phyloP scores from a whole-genome alignment of 2,888 invertebrate genomes.

The Ochropleura plecta region DNA sequence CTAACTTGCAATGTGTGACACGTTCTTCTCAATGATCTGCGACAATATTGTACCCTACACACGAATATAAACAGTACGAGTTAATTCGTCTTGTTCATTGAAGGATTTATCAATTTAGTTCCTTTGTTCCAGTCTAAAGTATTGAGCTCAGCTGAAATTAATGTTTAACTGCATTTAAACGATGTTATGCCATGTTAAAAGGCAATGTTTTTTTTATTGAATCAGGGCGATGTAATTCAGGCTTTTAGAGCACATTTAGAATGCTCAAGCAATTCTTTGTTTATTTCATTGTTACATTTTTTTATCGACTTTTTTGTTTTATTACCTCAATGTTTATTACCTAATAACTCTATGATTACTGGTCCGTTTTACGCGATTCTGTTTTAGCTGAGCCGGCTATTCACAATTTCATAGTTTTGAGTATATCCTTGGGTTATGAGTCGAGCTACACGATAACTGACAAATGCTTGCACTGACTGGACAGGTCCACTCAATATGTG shows the following conservation, averaged over 20 bases:
- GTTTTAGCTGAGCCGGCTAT: too few species aligned
- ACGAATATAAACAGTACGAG: constrained; percentile 5
- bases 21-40: background rate
- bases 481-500: too few species aligned
- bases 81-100: constrained; percentile 30
- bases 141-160: background rate
- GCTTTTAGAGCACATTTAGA: background rate
- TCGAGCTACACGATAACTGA: too few species aligned
- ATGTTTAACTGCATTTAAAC: constrained; percentile 13
- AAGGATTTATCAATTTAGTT: constrained; percentile 46
- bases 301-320: too few species aligned
- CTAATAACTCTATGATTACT: too few species aligned
- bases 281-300: too few species aligned
- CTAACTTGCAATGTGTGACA: background rate
- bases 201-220: constrained; percentile 1
- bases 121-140: constrained; percentile 20
- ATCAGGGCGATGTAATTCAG: background rate
- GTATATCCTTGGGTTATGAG: too few species aligned
- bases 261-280: background rate
- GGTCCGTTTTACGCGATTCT: too few species aligned
- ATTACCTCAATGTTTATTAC: too few species aligned
- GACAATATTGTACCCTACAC: background rate
- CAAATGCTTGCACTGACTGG: too few species aligned
- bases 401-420: too few species aligned
- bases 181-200: constrained; percentile 6